These are phyloP conservation scores for Ploceus nigricollis DNA, from an alignment of 2,113 vertebrate genomes.

Conservation along the genomic window DNA sequence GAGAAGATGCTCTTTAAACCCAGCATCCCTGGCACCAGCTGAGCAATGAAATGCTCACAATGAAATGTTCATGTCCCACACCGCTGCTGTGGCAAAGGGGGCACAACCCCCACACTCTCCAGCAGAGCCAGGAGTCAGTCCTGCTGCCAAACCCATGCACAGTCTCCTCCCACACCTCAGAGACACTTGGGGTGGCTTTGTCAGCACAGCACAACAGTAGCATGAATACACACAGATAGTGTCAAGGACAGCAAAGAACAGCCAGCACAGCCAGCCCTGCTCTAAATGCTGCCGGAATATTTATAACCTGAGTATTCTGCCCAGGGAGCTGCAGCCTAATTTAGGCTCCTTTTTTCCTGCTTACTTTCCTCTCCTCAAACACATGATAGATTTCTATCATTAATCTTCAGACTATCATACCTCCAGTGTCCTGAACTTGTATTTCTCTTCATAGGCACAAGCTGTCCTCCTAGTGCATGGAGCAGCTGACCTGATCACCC, in stretches of 20 bases:
- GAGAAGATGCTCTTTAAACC: not conserved
- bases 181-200: not conserved
- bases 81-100: not conserved
- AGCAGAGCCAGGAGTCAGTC: not conserved
- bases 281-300: slow-evolving; percentile 22
- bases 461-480: not conserved
- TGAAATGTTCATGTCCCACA: not conserved
- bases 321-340: not conserved
- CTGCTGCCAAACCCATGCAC: not conserved
- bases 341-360: slow-evolving; percentile 3
- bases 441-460: not conserved
- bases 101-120: not conserved
- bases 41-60: not conserved
- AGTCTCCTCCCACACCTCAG: not conserved
- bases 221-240: not conserved
- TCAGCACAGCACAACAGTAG: not conserved
- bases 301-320: slow-evolving; percentile 25
- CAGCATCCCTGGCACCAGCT: not conserved
- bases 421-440: not conserved
- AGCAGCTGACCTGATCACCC: not conserved
- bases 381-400: not conserved
- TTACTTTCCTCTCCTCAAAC: not conserved
- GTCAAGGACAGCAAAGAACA: slow-evolving; percentile 17
- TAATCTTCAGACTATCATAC: not conserved
- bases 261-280: not conserved